Conservation (phyloP, 2,888 invertebrate species). For the Drosophila dives region DNA sequence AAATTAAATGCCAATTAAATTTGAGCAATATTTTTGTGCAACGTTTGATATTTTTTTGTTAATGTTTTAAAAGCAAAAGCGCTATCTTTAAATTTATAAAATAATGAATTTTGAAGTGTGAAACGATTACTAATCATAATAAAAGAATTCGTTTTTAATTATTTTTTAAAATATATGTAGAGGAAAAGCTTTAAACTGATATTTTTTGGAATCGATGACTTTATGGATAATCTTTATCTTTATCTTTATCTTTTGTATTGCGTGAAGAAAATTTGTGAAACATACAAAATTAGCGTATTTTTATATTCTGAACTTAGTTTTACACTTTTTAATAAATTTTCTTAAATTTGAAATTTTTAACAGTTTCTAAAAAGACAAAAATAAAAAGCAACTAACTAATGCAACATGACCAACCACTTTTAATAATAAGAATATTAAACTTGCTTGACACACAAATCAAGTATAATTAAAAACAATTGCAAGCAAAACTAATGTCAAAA, state of each 20-base stretch:
- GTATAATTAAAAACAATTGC: neutral
- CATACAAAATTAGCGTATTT: neutral
- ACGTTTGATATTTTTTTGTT: conserved; percentile 1
- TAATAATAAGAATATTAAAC: conserved; percentile 3
- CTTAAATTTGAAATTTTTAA: neutral
- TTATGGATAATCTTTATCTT: neutral
- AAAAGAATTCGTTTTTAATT: neutral
- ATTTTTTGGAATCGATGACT: neutral
- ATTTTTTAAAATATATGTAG: neutral
- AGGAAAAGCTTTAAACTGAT: neutral
- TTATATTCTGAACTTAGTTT: neutral
- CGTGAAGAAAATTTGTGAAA: neutral
- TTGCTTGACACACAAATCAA: neutral
- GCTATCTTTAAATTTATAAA: neutral
- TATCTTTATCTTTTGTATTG: neutral
- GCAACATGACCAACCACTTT: neutral
- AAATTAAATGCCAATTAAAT: conserved; percentile 4
- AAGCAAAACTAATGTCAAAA: conserved; percentile 15
- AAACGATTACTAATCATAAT: neutral
- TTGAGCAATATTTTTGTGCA: conserved; percentile 17
- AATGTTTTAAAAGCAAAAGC: conserved; percentile 14
- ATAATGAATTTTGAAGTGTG: neutral
- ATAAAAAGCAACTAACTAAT: neutral
- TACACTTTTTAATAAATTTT: neutral
- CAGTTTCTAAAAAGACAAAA: conserved; percentile 10